Evolutionary conservation across 2,888 invertebrate genomes (phyloP), one percentile per base, ranked within the genome.

Genomic region (Hypomecis atomaria): DNA sequence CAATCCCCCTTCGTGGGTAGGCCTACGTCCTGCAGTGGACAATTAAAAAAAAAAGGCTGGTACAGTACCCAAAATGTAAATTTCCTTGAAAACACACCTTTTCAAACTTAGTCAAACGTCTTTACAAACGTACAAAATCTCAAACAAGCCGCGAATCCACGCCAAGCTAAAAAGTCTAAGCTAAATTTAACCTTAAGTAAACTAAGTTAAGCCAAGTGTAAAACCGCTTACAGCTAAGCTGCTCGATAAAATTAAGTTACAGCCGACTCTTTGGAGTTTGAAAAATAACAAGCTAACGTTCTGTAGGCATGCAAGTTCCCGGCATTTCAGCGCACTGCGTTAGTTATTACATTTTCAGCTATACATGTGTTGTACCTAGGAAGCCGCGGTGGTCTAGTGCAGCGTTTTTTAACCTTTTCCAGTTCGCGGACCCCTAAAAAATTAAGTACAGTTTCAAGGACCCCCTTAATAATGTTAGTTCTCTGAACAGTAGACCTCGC

Each of bases 161-260:
- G 23, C 48, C 11, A 36, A 48, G 23, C 49, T 49, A 49, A 58
- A 49, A 58, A 49, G 58, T 49, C 58, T 58, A 59, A 64, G 52
- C 57, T 62, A 78, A 75, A 71, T 62, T 64, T 63, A 64, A 64
- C 64, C 60, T 68, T 62, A 66, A 76, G 76, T 74, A 80, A 78
- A 77, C 78, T 73, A 74, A 81, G 76, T 79, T 77, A 75, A 78
- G 65, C 72, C 73, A 70, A 79, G 78, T 79, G 78, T 78, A 71
- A 78, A 82, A 79, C 81, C 77, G 76, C 78, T 77, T 73, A 75
- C 73, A 65, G 71, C 73, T 60, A 60, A 71, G 68, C 71, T 71
- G 70, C 73, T 78, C 73, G 64, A 75, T 80, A 80, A 78, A 67
- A 81, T 78, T 76, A 79, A 81, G 78, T 84, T 83, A 79, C 61